Evolutionary conservation across 2,888 invertebrate genomes (phyloP).

Genomic region (Agrochola circellaris): DNA sequence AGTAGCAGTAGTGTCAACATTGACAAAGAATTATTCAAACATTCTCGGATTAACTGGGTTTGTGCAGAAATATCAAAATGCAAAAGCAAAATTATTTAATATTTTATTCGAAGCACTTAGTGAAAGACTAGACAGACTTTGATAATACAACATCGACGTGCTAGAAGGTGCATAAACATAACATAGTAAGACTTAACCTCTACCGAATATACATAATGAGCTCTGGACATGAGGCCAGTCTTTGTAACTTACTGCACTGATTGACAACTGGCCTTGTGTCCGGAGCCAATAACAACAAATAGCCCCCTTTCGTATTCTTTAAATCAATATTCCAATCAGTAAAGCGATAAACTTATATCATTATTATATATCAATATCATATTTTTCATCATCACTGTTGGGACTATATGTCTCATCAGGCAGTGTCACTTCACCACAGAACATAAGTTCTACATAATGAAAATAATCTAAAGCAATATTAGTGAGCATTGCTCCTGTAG

Average conservation of each 20-base stretch:
- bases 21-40: background rate
- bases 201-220: conserved; percentile 66
- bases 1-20: background rate
- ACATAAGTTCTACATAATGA: conserved; percentile 91
- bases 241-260: background rate
- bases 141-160: conserved; percentile 62
- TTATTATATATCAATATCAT: conserved; percentile 87
- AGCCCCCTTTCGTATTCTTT: conserved; percentile 37
- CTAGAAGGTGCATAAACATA: conserved; percentile 66
- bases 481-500: conserved; percentile 92
- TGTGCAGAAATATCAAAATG: conserved; percentile 22
- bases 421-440: conserved; percentile 88
- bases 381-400: conserved; percentile 90
- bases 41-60: background rate
- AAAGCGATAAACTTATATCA: conserved; percentile 35
- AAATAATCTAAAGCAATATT: conserved; percentile 92
- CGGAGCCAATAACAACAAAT: conserved; percentile 54
- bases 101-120: conserved; percentile 72
- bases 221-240: background rate
- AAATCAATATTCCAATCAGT: conserved; percentile 46
- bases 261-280: background rate
- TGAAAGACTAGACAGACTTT: conserved; percentile 69
- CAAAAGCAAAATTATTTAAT: conserved; percentile 48
- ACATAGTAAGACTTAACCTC: conserved; percentile 65
- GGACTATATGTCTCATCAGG: conserved; percentile 87